Base-by-base conservation (phyloP, 2,797 vertebrate species). In the Pseudopleuronectes americanus region DNA sequence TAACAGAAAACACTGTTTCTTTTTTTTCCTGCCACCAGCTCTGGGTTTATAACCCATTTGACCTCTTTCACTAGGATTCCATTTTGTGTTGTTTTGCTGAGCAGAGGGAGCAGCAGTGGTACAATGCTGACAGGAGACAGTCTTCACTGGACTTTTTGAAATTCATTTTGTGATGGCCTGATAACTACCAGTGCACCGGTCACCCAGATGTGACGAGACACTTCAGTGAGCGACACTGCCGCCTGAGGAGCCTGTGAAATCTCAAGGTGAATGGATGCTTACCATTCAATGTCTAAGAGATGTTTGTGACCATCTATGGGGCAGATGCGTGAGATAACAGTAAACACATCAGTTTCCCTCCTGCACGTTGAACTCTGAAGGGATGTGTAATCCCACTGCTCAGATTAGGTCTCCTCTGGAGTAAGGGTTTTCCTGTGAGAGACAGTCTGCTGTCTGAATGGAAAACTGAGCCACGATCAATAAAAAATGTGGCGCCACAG, bases 381-480 rank as follows among this genome's bases (percentile, higher is more conserved):
- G n/a, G n/a, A n/a, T n/a, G n/a, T n/a, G n/a, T n/a, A n/a, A n/a
- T n/a, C n/a, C n/a, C n/a, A n/a, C n/a, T n/a, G n/a, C n/a, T n/a
- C n/a, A n/a, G n/a, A 21, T 19, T 10, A 43, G 14, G 4, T 26
- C 12, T 23, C 31, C 6, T 52, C 26, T 28, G 6, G 26, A 53
- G 64, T 5, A 43, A 64, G 9, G 6, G 48, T 2, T 60, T 64
- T 54, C 38, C 52, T 43, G 53, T 28, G 6, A 62, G 47, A 68
- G 1, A 4, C 14, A 16, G 4, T 3, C 31, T 48, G 1, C 1
- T 28, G 51, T 59, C 52, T 53, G 38, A 71, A 51, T 57, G 38
- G 57, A 74, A 74, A 67, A 58, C 45, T 45, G 57, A 79, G 63
- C 21, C 60, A 6, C 9, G 12, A 72, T 76, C 68, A 58, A 76